A percentile compares a stretch with the other conserved stretches of the same genome.
These are phyloP conservation scores for Acrobasis repandana DNA, from an alignment of 2,888 invertebrate genomes.

Conservation along the genomic window DNA sequence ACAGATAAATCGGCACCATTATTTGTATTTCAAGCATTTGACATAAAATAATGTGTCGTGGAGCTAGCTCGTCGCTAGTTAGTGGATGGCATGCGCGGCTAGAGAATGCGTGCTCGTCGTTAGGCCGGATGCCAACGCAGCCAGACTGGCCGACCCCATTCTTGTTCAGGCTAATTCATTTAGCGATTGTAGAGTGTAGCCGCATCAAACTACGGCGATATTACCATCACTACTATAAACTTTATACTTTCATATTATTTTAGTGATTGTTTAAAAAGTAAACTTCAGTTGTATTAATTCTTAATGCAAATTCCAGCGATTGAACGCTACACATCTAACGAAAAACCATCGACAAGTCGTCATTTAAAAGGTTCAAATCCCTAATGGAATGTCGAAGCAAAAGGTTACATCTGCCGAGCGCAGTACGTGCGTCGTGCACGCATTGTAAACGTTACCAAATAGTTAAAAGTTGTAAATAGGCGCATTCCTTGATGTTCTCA, in stretches of 20 bases:
- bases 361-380: conserved; percentile 15
- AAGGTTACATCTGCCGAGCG: conserved; percentile 53
- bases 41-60: conserved; percentile 12
- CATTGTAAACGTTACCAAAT: conserved; percentile 76
- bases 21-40: conserved; percentile 12
- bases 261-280: too few species aligned
- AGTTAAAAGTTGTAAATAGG: conserved; percentile 81
- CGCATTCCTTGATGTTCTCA: conserved; percentile 73
- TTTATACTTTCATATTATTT: background rate
- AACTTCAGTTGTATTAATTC: too few species aligned
- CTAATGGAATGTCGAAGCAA: conserved; percentile 47
- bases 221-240: background rate
- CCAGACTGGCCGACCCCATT: conserved; percentile 82
- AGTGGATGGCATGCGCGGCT: conserved; percentile 36
- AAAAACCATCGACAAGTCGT: background rate
- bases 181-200: conserved; percentile 67
- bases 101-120: conserved; percentile 76
- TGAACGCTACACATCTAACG: background rate
- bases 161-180: conserved; percentile 77
- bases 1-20: conserved; percentile 6
- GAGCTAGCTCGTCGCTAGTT: conserved; percentile 22
- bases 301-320: background rate
- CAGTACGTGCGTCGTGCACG: conserved; percentile 64
- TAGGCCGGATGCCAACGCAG: conserved; percentile 81
- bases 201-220: conserved; percentile 36